Evolutionary conservation across 2,888 invertebrate genomes (phyloP), one percentile per base, ranked within the genome.

Genomic region (Scelioninae gen. 2): DNA sequence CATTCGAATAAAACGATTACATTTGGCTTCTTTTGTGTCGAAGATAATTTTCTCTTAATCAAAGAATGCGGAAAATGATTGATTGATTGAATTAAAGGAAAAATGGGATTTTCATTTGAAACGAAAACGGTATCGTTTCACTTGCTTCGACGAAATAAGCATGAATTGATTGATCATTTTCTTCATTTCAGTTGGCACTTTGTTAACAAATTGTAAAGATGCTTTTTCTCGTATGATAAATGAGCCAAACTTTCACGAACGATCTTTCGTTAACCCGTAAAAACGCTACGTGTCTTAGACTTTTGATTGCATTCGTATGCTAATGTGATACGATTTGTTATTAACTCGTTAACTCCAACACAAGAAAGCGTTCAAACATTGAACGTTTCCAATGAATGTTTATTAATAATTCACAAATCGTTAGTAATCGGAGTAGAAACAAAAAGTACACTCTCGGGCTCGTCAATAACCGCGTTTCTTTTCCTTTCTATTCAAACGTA

Each of bases 181-280:
- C 50, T 35, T 55, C 33, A 67, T 48, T 63, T 25, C 33, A 57
- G 41, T 50, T 67, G 57, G 50, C 57, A 25, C 48, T 65, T 58
- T 31, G 67, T 58, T 50, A 58, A 57, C 57, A 45, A 67, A 67
- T 67, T 57, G 33, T 31, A 48, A 50, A 67, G 57, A 67, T 57
- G 50, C 57, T 57, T 57, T 50, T 67, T 37, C 55, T 33, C 43
- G n/a, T 3, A 50, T 67, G 67, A 67, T 67, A 67, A 67, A 67
- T 67, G 67, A 67, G 41, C 33, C 18, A 28, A 35, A 45, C 46
- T 65, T 31, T 63, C 46, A 65, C 37, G 39, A 35, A 16, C 46
- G 48, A 25, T 48, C 13, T 45, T 28, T 18, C 16, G 19, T 13
- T 10, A 39, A 9, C 9, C 13, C 22, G 41, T 31, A 31, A 43